These are phyloP conservation scores for Anguilla marmorata DNA, from an alignment of 2,797 vertebrate genomes.

Conservation along the genomic window DNA sequence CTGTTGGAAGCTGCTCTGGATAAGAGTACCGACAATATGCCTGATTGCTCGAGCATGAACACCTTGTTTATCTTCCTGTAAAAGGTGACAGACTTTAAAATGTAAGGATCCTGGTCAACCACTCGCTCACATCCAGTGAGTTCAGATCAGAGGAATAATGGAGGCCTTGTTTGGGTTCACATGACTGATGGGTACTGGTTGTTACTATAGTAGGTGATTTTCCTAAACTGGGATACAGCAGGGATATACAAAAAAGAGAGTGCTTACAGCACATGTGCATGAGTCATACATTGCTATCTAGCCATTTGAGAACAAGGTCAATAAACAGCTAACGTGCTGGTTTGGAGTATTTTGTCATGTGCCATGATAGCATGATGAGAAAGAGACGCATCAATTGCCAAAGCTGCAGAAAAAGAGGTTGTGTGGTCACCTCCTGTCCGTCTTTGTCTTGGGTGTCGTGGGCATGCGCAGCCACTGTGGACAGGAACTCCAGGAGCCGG, in stretches of 20 bases:
- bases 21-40: neutral
- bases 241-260: neutral
- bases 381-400: neutral
- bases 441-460: slow-evolving; percentile 77
- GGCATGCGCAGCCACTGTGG: slow-evolving; percentile 86
- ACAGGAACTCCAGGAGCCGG: slow-evolving; percentile 88
- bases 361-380: neutral
- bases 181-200: neutral
- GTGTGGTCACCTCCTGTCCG: slow-evolving; percentile 77
- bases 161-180: neutral
- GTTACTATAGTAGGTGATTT: neutral
- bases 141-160: neutral
- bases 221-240: neutral
- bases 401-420: neutral
- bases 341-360: neutral
- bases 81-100: neutral
- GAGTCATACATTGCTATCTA: neutral
- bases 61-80: neutral
- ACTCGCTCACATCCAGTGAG: neutral
- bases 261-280: neutral
- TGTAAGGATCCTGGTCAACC: neutral
- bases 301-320: neutral
- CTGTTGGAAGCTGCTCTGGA: neutral
- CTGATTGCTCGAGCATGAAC: neutral
- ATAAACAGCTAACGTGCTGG: neutral